Base-by-base conservation (phyloP, 2,113 vertebrate genomes). In the Halichoerus grypus region DNA sequence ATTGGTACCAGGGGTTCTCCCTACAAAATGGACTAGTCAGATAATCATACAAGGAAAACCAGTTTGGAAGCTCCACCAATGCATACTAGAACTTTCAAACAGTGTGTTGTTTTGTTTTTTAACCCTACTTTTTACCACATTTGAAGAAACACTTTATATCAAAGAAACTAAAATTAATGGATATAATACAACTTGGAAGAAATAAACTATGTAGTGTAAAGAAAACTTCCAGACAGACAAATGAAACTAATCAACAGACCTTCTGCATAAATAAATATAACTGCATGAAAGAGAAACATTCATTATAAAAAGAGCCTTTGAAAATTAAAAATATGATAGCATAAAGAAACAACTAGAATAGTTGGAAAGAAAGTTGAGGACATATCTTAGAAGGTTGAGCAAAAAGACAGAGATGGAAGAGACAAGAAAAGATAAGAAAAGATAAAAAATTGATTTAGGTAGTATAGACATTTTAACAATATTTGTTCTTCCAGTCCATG, bases 211-310 rank as follows among this genome's bases (percentile, higher is more conserved):
- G 7, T 4, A 49, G 11, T 24, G 42, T 36, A 63, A 72, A 71
- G 53, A 95, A 90, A 87, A 71, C n/a, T 49, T 83, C 0, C 65
- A 93, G 85, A 84, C 13, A 82, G 61, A 26, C 7, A 71, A 36
- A 7, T 84, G 69, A 2, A 96, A 46, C 36, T 82, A 77, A 13
- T 77, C 18, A 94, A 0, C 13, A 91, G 84, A 59, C 33, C 2
- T 51, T 77, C 18, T 83, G 33, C 4, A 22, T 77, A 76, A 74
- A 21, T 83, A 87, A 92, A 61, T 83, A 80, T 12, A 79, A 19
- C 77, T 96, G 49, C 26, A 26, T 63, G 8, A 95, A 96, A 92
- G 26, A 81, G 18, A 97, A 96, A 88, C 24, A 74, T 65, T 81
- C 46, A 61, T 82, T 77, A 86, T 88, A 88, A 81, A 79, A 95